Evolutionary conservation across 2,888 invertebrate species (phyloP).

Genomic region (Labia minor): DNA sequence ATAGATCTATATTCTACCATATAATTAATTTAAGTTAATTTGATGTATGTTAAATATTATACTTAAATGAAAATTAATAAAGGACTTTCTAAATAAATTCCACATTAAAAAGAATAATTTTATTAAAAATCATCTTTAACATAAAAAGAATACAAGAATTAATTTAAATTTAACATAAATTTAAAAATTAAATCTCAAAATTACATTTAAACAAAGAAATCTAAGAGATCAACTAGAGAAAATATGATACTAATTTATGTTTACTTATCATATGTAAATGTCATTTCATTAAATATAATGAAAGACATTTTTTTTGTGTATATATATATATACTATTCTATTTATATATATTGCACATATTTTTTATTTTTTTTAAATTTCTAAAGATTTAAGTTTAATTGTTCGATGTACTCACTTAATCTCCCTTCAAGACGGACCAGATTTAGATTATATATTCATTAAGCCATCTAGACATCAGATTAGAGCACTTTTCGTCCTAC

Average conservation of each 20-base stretch:
- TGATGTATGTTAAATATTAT: too few species aligned
- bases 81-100: too few species aligned
- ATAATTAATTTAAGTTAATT: too few species aligned
- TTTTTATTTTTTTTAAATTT: not conserved
- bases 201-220: not conserved
- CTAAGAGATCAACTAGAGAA: not conserved
- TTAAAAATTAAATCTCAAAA: not conserved
- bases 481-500: constrained; percentile 7
- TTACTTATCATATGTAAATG: too few species aligned
- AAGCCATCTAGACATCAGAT: not conserved
- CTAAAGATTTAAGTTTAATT: not conserved
- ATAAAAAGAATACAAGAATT: not conserved
- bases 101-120: not conserved
- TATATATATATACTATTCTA: too few species aligned
- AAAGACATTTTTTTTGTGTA: too few species aligned
- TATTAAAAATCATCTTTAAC: constrained; percentile 5
- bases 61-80: too few species aligned
- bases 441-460: too few species aligned
- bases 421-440: not conserved
- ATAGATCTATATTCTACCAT: too few species aligned
- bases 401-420: not conserved
- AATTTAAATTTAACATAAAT: not conserved
- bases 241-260: not conserved
- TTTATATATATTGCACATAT: not conserved
- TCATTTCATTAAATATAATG: too few species aligned